Conservation (phyloP, 2,113 vertebrate genomes). For the Delphinapterus leucas region DNA sequence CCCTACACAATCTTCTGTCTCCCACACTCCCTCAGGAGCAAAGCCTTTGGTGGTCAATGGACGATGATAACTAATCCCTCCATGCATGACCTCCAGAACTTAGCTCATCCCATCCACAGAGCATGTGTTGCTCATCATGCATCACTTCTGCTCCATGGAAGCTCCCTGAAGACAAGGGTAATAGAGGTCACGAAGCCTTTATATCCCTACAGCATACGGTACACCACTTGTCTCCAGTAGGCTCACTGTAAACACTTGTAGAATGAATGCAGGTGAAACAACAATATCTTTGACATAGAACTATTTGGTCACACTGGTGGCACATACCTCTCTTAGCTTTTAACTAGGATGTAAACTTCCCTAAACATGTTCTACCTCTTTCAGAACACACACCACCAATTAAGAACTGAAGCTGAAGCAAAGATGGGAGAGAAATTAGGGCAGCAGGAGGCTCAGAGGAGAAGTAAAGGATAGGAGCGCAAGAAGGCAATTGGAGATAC, state of each 20-base stretch:
- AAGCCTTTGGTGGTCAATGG: neutral
- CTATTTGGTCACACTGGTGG: neutral
- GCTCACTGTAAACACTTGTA: neutral
- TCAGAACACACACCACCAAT: neutral
- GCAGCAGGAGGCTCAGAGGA: neutral
- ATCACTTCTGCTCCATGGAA: neutral
- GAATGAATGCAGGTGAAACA: neutral
- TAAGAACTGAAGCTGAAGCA: neutral
- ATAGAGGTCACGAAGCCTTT: neutral
- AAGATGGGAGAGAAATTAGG: neutral
- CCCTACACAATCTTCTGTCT: neutral
- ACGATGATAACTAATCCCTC: neutral
- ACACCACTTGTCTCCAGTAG: neutral
- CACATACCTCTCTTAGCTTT: neutral
- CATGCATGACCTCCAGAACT: neutral
- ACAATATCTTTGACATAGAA: fast-evolving
- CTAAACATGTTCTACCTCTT: neutral
- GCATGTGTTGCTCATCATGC: too few relatives aligned
- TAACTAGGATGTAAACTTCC: neutral
- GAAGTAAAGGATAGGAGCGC: slow-evolving; percentile 10
- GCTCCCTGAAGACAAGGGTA: neutral
- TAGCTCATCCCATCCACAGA: neutral
- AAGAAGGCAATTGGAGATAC: neutral
- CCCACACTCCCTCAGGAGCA: neutral
- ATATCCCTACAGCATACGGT: neutral